Percentiles rank a stretch among this genome's conserved stretches.
phyloP scores from a whole-genome alignment of 2,113 vertebrate species.

The Bos javanicus region DNA sequence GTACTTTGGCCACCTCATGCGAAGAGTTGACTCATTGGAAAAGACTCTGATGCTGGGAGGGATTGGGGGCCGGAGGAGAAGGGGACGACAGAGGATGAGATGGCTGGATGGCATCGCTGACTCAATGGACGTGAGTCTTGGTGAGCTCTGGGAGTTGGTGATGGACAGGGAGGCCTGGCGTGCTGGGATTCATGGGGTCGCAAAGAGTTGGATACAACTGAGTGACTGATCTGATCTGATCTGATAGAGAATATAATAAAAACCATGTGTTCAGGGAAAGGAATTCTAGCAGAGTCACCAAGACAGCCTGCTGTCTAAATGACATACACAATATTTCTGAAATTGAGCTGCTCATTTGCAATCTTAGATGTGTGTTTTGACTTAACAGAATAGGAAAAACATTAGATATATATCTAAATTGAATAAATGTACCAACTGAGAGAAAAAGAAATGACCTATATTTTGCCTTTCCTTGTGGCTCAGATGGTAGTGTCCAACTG shows the following conservation, averaged over 20 bases:
- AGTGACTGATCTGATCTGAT: too few species aligned
- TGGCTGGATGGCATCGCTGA: too few species aligned
- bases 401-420: neutral
- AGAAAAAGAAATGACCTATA: neutral
- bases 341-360: neutral
- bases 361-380: neutral
- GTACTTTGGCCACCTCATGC: too few species aligned
- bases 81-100: too few species aligned
- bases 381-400: neutral
- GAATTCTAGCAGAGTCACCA: neutral
- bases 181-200: too few species aligned
- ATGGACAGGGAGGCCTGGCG: too few species aligned
- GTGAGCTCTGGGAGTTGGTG: too few species aligned
- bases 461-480: neutral
- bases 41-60: too few species aligned
- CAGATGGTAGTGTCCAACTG: neutral
- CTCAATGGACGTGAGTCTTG: too few species aligned
- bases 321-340: constrained; percentile 18
- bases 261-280: neutral
- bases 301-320: neutral
- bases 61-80: too few species aligned
- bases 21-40: too few species aligned
- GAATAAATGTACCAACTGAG: neutral
- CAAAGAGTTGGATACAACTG: too few species aligned
- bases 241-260: neutral